Conservation (phyloP, 1,140 invertebrate genomes). For the Eueides isabella region DNA sequence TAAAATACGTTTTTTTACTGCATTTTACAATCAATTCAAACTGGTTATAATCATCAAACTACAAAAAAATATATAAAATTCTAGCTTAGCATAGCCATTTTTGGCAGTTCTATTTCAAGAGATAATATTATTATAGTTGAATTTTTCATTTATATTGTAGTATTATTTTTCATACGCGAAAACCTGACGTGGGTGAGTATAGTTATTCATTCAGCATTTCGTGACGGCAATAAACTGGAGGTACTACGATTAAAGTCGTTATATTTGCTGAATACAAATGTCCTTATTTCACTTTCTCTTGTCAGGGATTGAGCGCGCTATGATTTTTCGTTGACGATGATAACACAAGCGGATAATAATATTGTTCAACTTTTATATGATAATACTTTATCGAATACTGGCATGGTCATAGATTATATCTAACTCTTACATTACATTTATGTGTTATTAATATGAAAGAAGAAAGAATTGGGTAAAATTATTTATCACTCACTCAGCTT, state of each 20-base stretch:
- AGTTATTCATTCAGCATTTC: constrained; percentile 18
- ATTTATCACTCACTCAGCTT: no score
- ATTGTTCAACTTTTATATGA: not conserved
- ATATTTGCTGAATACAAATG: constrained; percentile 19
- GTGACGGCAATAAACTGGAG: constrained; percentile 25
- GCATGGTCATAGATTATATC: no score
- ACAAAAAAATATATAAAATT: no score
- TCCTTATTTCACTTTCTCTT: constrained; percentile 10
- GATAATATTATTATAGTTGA: not conserved
- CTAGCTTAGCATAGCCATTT: not conserved
- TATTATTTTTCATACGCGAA: not conserved
- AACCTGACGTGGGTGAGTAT: not conserved
- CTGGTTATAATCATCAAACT: no score
- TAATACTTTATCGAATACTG: no score
- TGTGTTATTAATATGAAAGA: no score
- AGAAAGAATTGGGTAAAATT: no score
- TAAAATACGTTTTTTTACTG: no score
- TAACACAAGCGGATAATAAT: not conserved
- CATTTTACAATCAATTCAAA: no score
- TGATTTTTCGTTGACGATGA: not conserved
- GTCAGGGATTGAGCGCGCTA: not conserved
- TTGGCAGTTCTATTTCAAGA: not conserved
- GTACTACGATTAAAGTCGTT: constrained; percentile 18
- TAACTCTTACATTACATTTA: no score
- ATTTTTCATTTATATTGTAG: not conserved